Base-by-base conservation (phyloP, 2,113 vertebrate species). In the Xiphophorus hellerii region DNA sequence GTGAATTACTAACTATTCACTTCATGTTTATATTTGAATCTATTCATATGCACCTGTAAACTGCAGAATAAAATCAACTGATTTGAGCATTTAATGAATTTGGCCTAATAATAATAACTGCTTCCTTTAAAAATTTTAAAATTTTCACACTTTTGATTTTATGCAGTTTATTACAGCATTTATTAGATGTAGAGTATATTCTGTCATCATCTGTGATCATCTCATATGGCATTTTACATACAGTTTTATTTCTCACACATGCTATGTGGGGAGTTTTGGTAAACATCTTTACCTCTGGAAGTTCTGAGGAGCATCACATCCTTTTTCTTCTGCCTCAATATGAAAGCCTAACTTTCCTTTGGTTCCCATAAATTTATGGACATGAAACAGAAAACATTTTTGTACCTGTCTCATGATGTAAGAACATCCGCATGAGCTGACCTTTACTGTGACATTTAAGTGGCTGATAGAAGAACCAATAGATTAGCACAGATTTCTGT, bases 201-300 rank as follows among this genome's bases (percentile, higher is more conserved):
- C 33, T 65, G 27, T 62, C 61, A 58, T 73, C n/a, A 48, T 20
- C 20, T 70, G 37, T 60, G 64, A 79, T 75, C 27, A 17, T 42
- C 68, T 62, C 54, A 66, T 58, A 58, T 86, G 83, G 82, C 83
- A 80, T 84, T 86, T 85, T 37, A 74, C 33, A 74, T 25, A 25
- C 29, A 10, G 72, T 78, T 74, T 82, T 27, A 76, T 61, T 76
- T 76, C 37, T 71, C 77, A 66, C 65, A 54, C 66, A 62, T 64
- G 79, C 20, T 3, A 33, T 1, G 25, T 17, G 60, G 60, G 3
- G 14, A 39, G 27, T 70, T 84, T 82, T 66, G 20, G 31, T 31
- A 74, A 82, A 84, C 74, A 31, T 51, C 20, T 9, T 66, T 27
- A 3, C 42, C 28, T 74, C 27, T 66, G 66, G 72, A 73, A 37